These are phyloP conservation scores for Alcedo atthis DNA, from an alignment of 2,797 vertebrate genomes.

Conservation along the genomic window DNA sequence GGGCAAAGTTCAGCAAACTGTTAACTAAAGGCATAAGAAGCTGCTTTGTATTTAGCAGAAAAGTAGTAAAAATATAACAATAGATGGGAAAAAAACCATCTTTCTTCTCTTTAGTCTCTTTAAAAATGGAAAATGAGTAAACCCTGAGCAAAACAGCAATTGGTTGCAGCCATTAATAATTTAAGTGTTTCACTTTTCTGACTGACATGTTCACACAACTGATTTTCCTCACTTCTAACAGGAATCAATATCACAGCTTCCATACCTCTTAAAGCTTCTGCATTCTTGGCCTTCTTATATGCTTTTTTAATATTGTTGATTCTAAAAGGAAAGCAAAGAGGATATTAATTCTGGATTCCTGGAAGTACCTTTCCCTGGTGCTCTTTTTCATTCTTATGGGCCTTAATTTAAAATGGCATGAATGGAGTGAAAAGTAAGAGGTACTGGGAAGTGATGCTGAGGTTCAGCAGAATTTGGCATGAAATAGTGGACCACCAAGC, in stretches of 20 bases:
- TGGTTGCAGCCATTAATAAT: background rate
- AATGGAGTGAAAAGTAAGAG: background rate
- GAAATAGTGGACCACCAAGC: background rate
- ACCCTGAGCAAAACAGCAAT: background rate
- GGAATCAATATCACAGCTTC: background rate
- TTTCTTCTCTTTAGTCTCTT: background rate
- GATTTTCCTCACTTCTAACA: background rate
- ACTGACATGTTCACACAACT: background rate
- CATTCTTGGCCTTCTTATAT: slow-evolving; percentile 83
- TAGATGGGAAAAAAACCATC: background rate
- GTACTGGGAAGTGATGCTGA: background rate
- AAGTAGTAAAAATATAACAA: background rate
- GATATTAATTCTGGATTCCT: background rate
- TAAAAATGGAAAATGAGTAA: background rate
- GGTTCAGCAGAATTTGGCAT: background rate
- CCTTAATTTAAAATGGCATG: background rate
- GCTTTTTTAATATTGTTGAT: slow-evolving; percentile 87
- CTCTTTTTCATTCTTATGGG: background rate
- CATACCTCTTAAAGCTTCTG: slow-evolving; percentile 90
- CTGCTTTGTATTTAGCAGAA: background rate
- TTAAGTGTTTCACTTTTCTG: background rate
- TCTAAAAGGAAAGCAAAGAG: slow-evolving; percentile 72
- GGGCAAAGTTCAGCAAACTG: background rate
- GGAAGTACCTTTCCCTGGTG: background rate
- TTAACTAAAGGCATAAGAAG: background rate